Base-by-base conservation (phyloP, 2,888 invertebrate genomes). In the Peribatodes rhomboidaria region DNA sequence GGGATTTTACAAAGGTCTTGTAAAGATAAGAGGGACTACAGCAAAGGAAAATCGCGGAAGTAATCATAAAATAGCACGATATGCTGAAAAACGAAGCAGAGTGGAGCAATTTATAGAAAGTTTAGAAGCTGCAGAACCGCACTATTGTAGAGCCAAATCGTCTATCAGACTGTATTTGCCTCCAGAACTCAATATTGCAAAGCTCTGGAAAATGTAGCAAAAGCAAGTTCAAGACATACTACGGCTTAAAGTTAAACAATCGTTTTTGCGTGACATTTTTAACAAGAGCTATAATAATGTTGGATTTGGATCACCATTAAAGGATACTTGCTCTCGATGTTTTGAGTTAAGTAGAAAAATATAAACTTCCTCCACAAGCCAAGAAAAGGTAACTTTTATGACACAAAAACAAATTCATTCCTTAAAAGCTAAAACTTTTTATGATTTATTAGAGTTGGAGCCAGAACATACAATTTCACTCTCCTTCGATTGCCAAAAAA, bases 171-270 rank as follows among this genome's bases (percentile, higher is more conserved):
- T 53, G 39, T 53, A 59, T 52, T 59, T 59, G 35, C 60, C 60
- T 13, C 60, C 53, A 53, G 52, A 44, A 60, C 56, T 62, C n/a
- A 67, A 62, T 39, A 62, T 63, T 50, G 39, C 46, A 55, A 62
- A 62, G 46, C 50, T 67, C 37, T 67, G 59, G 60, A 59, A 61
- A 61, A 66, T 66, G 58, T 66, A 61, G 39, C 56, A 61, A 52
- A 57, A 52, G 46, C 52, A 59, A 58, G 37, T 53, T 14, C 14
- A 47, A 47, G 14, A 47, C 31, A 1, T 10, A 39, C 10, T 14
- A 47, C 6, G 31, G n/a, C 9, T 47, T 14, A 47, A 47, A 47
- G 47, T 47, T 31, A 47, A 42, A 31, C n/a, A 47, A 47, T 47
- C 47, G 1, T 47, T 14, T 47, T 47, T 47, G 6, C 47, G 27